Conservation (phyloP, 2,113 vertebrate species). For the Gyps fulvus region DNA sequence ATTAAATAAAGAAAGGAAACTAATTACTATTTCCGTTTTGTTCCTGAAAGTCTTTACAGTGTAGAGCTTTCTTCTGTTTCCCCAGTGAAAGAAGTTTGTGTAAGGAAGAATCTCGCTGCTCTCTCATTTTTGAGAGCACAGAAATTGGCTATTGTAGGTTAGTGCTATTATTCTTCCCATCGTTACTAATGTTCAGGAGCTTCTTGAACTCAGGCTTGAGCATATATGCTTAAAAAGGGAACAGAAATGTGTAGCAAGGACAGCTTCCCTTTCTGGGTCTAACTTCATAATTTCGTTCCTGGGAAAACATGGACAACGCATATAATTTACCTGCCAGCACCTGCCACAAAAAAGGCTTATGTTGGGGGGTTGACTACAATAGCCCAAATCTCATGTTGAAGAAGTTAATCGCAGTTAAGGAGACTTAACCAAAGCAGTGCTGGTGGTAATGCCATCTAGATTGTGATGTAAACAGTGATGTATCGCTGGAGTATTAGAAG, state of each 20-base stretch:
- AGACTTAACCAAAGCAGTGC: background rate
- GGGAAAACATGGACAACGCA: background rate
- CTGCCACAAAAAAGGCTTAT: background rate
- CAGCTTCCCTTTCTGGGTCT: background rate
- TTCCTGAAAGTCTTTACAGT: background rate
- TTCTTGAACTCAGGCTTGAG: background rate
- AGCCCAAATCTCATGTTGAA: background rate
- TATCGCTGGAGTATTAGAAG: background rate
- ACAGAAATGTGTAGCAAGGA: background rate
- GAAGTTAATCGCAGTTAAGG: background rate
- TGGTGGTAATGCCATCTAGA: background rate
- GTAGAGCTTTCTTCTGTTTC: background rate
- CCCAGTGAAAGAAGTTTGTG: background rate
- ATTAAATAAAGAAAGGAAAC: background rate
- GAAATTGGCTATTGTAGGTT: background rate
- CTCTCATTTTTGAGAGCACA: background rate
- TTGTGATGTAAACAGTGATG: background rate
- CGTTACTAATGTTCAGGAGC: background rate
- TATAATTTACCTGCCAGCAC: background rate
- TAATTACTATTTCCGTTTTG: background rate
- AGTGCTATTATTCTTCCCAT: background rate
- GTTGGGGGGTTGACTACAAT: background rate
- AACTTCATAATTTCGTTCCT: background rate
- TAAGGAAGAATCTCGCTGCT: background rate
- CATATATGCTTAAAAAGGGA: background rate